Conservation (phyloP, 1,140 invertebrate genomes). For the Berghia stephanieae region DNA sequence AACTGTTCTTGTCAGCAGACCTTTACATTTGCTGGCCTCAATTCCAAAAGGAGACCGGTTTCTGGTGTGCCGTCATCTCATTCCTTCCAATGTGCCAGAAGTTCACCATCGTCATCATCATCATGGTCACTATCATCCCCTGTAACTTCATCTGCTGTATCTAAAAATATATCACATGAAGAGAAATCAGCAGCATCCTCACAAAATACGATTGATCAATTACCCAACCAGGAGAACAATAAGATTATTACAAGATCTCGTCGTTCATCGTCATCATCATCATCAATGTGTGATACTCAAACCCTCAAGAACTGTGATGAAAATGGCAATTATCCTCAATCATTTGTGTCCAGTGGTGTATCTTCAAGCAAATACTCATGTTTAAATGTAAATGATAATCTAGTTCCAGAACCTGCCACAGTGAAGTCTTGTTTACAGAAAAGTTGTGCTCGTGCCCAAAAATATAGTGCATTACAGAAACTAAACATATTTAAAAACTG, state of each 20-base stretch:
- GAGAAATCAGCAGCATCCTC: background rate
- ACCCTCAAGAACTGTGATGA: no score
- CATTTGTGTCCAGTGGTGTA: no score
- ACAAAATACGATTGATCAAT: background rate
- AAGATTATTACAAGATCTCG: background rate
- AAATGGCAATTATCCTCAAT: no score
- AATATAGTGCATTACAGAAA: no score
- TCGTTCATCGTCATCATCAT: background rate
- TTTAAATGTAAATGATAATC: no score
- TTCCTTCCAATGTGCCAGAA: background rate
- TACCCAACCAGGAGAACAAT: background rate
- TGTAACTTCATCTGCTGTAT: background rate
- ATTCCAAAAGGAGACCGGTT: background rate
- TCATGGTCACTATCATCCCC: background rate
- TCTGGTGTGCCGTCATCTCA: background rate
- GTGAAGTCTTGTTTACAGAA: no score
- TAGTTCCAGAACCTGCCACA: no score
- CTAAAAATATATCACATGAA: background rate
- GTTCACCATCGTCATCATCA: background rate
- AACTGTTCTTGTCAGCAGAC: slow-evolving; percentile 24
- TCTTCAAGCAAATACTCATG: no score
- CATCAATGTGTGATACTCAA: no score
- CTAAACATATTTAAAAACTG: no score
- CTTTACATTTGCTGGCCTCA: no score
- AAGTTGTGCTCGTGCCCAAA: no score